Conservation (phyloP, 2,888 invertebrate species). For the Sycophila texana region DNA sequence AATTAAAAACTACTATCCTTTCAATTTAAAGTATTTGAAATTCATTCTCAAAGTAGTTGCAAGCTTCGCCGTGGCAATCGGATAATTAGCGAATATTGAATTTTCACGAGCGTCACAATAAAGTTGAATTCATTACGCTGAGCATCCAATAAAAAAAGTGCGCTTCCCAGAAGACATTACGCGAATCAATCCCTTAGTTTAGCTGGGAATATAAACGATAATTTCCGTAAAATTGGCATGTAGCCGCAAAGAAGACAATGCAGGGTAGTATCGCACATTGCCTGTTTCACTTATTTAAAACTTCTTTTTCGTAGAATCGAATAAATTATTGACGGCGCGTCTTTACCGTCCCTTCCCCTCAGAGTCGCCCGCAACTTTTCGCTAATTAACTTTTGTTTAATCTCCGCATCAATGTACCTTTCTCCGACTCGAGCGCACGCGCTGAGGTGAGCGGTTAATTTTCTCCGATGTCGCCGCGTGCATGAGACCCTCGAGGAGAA, state of each 20-base stretch:
- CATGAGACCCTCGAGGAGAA: neutral
- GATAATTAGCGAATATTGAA: no score
- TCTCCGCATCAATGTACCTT: constrained; percentile 40
- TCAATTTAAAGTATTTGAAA: no score
- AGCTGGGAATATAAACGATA: constrained; percentile 20
- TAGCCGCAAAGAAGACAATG: constrained; percentile 15
- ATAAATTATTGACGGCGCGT: constrained; percentile 42
- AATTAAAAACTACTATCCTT: no score
- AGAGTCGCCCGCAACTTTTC: neutral
- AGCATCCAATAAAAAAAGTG: neutral
- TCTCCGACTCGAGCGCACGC: neutral
- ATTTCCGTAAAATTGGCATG: constrained; percentile 45
- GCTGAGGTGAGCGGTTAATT: neutral
- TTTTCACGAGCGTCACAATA: no score
- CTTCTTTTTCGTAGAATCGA: constrained; percentile 37
- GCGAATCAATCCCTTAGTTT: constrained; percentile 1
- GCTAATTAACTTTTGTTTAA: constrained; percentile 40
- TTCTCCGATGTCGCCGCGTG: neutral
- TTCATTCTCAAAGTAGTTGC: no score
- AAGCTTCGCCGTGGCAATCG: no score
- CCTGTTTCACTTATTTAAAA: constrained; percentile 12
- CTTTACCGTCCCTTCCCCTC: constrained; percentile 16
- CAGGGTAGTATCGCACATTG: neutral
- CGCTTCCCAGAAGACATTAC: constrained; percentile 13
- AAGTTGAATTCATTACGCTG: no score